A percentile compares a stretch with the other conserved stretches of the same genome.
These are phyloP conservation scores for Porites rus DNA, from an alignment of 92 coral and sea anemone species.

Conservation along the genomic window DNA sequence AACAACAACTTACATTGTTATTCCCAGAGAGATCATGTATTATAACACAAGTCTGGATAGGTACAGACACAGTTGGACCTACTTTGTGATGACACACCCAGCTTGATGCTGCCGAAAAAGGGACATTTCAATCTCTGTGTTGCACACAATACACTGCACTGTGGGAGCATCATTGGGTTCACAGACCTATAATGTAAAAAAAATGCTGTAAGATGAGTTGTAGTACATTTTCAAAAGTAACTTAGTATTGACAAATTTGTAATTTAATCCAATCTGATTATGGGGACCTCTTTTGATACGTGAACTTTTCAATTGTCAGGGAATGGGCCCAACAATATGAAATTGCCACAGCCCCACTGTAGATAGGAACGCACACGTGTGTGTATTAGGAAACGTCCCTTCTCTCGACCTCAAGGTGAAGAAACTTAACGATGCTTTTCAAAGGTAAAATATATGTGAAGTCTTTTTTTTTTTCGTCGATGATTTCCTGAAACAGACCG, in stretches of 20 bases:
- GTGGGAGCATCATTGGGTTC: slow-evolving; percentile 30
- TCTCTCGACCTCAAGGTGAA: too few relatives aligned
- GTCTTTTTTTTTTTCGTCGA: too few relatives aligned
- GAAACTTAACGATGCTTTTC: too few relatives aligned
- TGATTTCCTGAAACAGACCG: too few relatives aligned
- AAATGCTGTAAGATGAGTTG: slow-evolving; percentile 24
- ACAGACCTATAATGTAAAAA: slow-evolving; percentile 25
- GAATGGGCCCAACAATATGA: background rate
- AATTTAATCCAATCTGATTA: background rate
- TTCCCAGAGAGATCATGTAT: slow-evolving; percentile 15
- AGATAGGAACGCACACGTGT: background rate
- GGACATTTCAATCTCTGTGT: slow-evolving; percentile 28
- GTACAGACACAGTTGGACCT: slow-evolving; percentile 7
- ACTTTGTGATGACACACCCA: slow-evolving; percentile 36
- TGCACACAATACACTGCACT: slow-evolving; percentile 25
- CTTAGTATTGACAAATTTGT: background rate
- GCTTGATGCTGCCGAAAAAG: slow-evolving; percentile 28
- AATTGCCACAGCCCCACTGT: background rate
- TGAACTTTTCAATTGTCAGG: slow-evolving; percentile 8
- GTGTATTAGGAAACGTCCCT: background rate
- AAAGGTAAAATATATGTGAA: too few relatives aligned
- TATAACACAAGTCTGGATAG: slow-evolving; percentile 20
- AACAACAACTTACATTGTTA: background rate
- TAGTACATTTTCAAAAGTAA: background rate
- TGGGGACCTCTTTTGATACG: background rate